Percentiles rank a stretch among this genome's conserved stretches.
Conservation (phyloP, 1,140 invertebrate species). For the Mercenaria mercenaria region DNA sequence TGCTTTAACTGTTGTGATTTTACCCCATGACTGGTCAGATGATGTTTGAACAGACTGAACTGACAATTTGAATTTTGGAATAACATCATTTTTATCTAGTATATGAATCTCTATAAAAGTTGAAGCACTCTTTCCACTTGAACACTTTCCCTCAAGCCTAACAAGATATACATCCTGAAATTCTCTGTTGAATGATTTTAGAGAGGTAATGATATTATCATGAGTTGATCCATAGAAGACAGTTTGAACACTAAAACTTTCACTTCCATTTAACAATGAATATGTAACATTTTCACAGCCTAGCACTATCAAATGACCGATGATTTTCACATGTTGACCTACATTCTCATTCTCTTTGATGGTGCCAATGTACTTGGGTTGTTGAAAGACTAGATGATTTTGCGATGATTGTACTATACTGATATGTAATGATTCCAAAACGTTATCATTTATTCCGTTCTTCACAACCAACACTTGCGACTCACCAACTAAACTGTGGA, state of each 20-base stretch:
- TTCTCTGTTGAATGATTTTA: constrained; percentile 50
- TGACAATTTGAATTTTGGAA: constrained; percentile 31
- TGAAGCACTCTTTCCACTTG: background rate
- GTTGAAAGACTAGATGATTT: constrained; percentile 55
- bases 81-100: constrained; percentile 50
- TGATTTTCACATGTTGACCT: constrained; percentile 17
- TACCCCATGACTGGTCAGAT: constrained; percentile 23
- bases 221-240: constrained; percentile 9
- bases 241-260: constrained; percentile 10
- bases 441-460: constrained; percentile 1
- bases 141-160: constrained; percentile 30
- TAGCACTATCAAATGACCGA: constrained; percentile 42
- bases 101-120: constrained; percentile 52
- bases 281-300: constrained; percentile 28
- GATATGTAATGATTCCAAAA: constrained; percentile 40
- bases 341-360: constrained; percentile 50
- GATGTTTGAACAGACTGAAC: background rate
- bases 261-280: constrained; percentile 16
- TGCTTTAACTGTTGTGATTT: constrained; percentile 32
- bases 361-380: constrained; percentile 40
- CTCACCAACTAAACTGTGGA: constrained; percentile 1
- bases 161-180: constrained; percentile 38
- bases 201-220: constrained; percentile 16
- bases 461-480: background rate
- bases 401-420: background rate